Percentiles rank a stretch among this genome's conserved stretches.
These are phyloP conservation scores for Macrosoma leucophasiata DNA, from an alignment of 2,888 invertebrate genomes.

Conservation along the genomic window DNA sequence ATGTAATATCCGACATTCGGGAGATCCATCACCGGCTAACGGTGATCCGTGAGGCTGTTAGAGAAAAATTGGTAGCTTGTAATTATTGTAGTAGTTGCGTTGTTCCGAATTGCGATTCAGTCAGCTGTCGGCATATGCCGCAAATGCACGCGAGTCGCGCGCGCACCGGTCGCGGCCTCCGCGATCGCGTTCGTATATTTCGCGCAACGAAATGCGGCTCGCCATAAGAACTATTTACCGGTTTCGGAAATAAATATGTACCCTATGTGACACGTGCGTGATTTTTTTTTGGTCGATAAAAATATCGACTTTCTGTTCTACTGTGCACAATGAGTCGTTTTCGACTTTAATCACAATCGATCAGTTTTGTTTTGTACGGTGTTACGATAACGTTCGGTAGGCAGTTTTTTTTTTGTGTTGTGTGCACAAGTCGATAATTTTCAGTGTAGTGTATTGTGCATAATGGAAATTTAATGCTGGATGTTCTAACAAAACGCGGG, in stretches of 20 bases:
- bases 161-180: slow-evolving; percentile 45
- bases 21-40: slow-evolving; percentile 30
- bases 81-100: slow-evolving; percentile 47
- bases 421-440: too few species aligned
- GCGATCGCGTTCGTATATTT: slow-evolving; percentile 38
- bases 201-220: slow-evolving; percentile 38
- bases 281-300: too few species aligned
- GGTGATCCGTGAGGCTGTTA: slow-evolving; percentile 39
- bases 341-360: too few species aligned
- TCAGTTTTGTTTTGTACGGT: too few species aligned
- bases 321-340: slow-evolving; percentile 30
- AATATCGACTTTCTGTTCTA: too few species aligned
- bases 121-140: slow-evolving; percentile 69
- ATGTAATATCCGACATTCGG: slow-evolving; percentile 25
- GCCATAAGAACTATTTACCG: slow-evolving; percentile 22
- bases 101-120: slow-evolving; percentile 71
- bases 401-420: too few species aligned
- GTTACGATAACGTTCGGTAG: too few species aligned
- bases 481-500: too few species aligned
- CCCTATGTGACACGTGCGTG: too few species aligned
- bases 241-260: slow-evolving; percentile 17
- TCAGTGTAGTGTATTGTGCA: too few species aligned
- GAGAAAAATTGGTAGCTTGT: slow-evolving; percentile 58
- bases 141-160: slow-evolving; percentile 65
- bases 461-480: too few species aligned